Evolutionary conservation across 2,113 vertebrate species (phyloP).

Genomic region (Pseudonaja textilis): DNA sequence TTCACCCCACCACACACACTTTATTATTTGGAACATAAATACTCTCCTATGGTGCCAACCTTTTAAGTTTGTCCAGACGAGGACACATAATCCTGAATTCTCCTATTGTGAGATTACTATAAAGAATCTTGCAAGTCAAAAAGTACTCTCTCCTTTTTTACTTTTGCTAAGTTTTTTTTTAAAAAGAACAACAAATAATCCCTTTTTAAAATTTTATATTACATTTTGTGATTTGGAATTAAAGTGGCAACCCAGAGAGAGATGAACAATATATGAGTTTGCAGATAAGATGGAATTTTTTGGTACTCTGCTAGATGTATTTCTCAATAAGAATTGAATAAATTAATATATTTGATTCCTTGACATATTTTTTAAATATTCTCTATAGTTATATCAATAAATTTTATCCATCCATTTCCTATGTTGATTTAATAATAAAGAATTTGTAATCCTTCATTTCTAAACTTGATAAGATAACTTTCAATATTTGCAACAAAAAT

Average conservation of each 20-base stretch:
- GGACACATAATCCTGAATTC: neutral
- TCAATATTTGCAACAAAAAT: neutral
- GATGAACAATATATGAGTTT: neutral
- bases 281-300: neutral
- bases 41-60: neutral
- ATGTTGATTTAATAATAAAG: neutral
- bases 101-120: neutral
- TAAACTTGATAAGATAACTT: neutral
- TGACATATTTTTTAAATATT: neutral
- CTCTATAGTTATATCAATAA: neutral
- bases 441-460: neutral
- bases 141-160: neutral
- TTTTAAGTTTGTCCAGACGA: neutral
- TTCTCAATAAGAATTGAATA: neutral
- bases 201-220: neutral
- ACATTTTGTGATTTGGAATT: neutral
- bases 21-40: neutral
- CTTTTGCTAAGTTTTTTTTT: neutral
- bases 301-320: neutral
- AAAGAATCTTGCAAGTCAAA: neutral
- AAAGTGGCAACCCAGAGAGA: neutral
- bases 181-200: neutral
- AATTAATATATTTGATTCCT: neutral
- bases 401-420: neutral
- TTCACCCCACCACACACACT: neutral